A percentile compares a stretch with the other conserved stretches of the same genome.
Conservation (phyloP, 1,140 invertebrate species). For the Dinothrombium tinctorium region DNA sequence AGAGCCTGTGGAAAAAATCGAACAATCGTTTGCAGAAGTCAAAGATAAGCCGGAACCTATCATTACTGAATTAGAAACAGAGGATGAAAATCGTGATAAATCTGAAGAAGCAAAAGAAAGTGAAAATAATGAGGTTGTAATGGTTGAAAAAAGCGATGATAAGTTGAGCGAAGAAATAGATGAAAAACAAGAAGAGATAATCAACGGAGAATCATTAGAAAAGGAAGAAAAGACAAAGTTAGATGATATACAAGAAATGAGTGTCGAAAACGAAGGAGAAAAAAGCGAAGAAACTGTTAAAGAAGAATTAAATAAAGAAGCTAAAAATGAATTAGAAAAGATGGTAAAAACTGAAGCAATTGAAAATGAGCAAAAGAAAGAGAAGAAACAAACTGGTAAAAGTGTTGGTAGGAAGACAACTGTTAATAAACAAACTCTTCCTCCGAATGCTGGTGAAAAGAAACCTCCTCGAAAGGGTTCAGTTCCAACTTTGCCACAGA, state of each 20-base stretch:
- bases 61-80: no score
- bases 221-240: neutral
- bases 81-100: neutral
- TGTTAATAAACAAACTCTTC: no score
- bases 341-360: neutral
- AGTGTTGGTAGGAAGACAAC: no score
- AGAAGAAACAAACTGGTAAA: no score
- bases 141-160: neutral
- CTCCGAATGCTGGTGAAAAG: no score
- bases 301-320: neutral
- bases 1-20: neutral
- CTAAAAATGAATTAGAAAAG: neutral
- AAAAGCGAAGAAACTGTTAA: conserved; percentile 1
- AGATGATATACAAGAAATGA: neutral
- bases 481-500: no score
- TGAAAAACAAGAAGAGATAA: neutral
- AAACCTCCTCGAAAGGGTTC: no score
- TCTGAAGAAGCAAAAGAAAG: conserved; percentile 5
- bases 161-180: neutral
- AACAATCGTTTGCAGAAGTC: no score
- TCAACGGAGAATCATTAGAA: neutral
- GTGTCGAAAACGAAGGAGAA: neutral
- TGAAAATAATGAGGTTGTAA: neutral
- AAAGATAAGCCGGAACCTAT: no score
- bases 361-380: neutral